Base-by-base conservation (phyloP, 2,113 vertebrate genomes). In the Mustelus asterias region DNA sequence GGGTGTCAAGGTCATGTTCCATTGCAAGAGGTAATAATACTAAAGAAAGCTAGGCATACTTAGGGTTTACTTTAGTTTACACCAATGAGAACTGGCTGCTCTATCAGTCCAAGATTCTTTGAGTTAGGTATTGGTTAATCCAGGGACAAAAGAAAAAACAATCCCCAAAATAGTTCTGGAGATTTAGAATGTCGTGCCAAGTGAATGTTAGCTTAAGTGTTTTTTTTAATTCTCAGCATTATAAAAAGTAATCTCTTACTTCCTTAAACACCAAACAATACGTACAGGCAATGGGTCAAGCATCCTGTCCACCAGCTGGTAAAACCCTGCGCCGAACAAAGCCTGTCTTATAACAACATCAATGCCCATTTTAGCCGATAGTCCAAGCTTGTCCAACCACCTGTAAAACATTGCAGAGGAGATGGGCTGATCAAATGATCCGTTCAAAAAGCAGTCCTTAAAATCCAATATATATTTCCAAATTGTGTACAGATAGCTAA, bases 361-460 rank as follows among this genome's bases (percentile, higher is more conserved):
- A 96, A 99, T 97, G 18, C 99, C 99, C 60, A 98, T 96, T 89
- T 92, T 97, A 95, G 99, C 99, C 0, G 98, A 98, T 10, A 99
- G 97, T 26, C 99, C 99, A 0, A 99, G 96, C 96, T 99, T 99
- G 96, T 99, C 99, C 97, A 99, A 89, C 99, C 99, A 99, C 99
- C 99, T 99, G 97, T 18, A 95, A 96, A 33, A 96, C 33, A 96
- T 95, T 5, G n/a, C 8, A 88, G 44, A 89, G 41, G 33, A 89
- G 41, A 26, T 41, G 60, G 5, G 63, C 63, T 94, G 63, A 94
- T 94, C 6, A 54, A 41, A 69, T 48, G 48, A 37, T 67, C 14
- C 11, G 18, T n/a, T 92, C 89, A 69, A n/a, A 69, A 96, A 96
- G n/a, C 11, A 7, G 14, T 90, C 29, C 33, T 65, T 37, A 37